Conservation (phyloP, 2,888 invertebrate genomes). For the Mythimna vitellina region DNA sequence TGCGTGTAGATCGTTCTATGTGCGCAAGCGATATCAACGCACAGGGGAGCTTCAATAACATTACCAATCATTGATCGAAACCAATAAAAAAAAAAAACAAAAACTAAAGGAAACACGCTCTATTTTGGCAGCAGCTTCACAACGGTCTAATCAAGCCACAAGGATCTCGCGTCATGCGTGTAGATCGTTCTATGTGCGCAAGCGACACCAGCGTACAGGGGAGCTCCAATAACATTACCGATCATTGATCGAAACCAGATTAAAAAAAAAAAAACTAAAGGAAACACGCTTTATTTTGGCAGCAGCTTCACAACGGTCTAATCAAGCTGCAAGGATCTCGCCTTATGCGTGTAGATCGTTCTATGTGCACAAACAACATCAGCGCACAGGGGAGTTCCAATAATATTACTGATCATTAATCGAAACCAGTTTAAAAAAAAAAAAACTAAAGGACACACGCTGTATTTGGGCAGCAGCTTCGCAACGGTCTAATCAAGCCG, state of each 20-base stretch:
- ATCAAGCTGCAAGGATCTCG: constrained; percentile 69
- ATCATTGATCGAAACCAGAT: neutral
- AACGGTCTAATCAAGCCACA: constrained; percentile 63
- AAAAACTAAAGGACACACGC: constrained; percentile 59
- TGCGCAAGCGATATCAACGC: no score
- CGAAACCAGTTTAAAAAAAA: neutral
- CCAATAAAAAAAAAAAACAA: no score
- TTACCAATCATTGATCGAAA: neutral
- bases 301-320: constrained; percentile 57
- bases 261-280: constrained; percentile 3
- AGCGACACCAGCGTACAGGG: constrained; percentile 24
- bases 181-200: constrained; percentile 77
- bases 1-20: no score
- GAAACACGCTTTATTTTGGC: constrained; percentile 67
- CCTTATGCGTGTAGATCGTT: constrained; percentile 77
- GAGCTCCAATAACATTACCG: neutral
- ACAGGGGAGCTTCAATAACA: neutral
- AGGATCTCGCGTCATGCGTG: constrained; percentile 69
- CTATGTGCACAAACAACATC: constrained; percentile 61
- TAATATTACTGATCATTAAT: neutral
- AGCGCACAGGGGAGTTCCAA: neutral
- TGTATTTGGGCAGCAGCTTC: constrained; percentile 66
- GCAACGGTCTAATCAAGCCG: constrained; percentile 62
- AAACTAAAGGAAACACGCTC: constrained; percentile 59
- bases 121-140: constrained; percentile 63